phyloP scores from a whole-genome alignment of 2,113 vertebrate genomes.

The Lates calcarifer region DNA sequence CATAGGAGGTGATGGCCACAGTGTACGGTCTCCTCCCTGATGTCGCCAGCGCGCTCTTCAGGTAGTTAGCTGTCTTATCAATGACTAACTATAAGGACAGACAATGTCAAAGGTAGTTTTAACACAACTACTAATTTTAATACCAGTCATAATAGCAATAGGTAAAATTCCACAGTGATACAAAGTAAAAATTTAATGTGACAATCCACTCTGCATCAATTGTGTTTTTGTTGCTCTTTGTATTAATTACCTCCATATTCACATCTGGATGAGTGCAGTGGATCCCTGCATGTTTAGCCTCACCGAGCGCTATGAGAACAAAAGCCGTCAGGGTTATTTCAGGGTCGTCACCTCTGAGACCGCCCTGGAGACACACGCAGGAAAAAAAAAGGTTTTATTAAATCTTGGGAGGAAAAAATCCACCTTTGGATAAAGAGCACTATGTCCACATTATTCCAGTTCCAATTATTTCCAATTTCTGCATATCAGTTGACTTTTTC shows the following conservation, averaged over 20 bases:
- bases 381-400: no score
- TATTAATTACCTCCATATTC: conserved; percentile 38
- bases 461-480: no score
- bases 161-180: neutral
- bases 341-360: conserved; percentile 76
- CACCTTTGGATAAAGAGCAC: no score
- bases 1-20: conserved; percentile 88
- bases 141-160: neutral
- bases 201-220: neutral
- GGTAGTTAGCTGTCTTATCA: conserved; percentile 44
- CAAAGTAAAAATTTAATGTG: neutral
- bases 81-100: conserved; percentile 49
- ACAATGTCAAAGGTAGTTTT: neutral
- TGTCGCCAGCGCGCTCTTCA: conserved; percentile 67
- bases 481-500: neutral
- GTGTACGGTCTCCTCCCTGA: conserved; percentile 86
- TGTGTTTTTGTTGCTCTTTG: neutral
- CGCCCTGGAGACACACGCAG: conserved; percentile 84
- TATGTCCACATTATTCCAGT: no score
- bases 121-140: neutral
- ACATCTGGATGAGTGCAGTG: conserved; percentile 47
- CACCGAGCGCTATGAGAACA: conserved; percentile 86
- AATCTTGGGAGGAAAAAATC: no score
- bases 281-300: conserved; percentile 81
- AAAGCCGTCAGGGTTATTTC: conserved; percentile 89